Base-by-base conservation (phyloP, 2,113 vertebrate species). In the Manacus vitellinus region DNA sequence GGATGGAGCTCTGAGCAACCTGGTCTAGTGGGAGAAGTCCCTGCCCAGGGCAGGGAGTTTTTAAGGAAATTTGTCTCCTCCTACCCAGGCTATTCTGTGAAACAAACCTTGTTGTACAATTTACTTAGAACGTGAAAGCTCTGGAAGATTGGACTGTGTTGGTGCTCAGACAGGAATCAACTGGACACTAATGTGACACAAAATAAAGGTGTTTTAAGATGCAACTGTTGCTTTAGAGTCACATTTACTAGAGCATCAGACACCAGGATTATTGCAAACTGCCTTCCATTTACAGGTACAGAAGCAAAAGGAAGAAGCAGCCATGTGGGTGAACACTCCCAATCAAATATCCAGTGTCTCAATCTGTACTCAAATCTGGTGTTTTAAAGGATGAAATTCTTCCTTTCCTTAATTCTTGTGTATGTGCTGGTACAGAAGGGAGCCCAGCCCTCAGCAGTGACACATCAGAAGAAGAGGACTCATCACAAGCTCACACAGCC, bases 311-410 rank as follows among this genome's bases (percentile, higher is more conserved):
- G 12, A 87, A 74, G 89, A 66, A 84, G 28, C 41, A 86, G 63
- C 76, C 76, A 63, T 0, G 31, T 70, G 93, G 87, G 66, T 61
- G 66, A 78, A 70, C 63, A 51, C 47, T 54, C 78, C 67, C 81
- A 66, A 9, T 55, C 67, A 59, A 68, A 5, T 20, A 71, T 22
- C 56, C 56, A 4, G 31, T 37, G 63, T 52, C 89, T 63, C 94
- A 77, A 86, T 83, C 88, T 93, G 90, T 25, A 61, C 79, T 62
- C 49, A 89, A 68, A 89, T 81, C 90, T 90, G 92, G 67, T 83
- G 63, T 20, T 88, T 80, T 17, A 71, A 73, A 58, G 75, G 75
- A 47, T 71, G 35, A 39, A 88, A 47, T 21, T 67, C 67, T 56
- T 80, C 90, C 56, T 49, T 39, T 21, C 56, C 75, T 81, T 74